Conservation (phyloP, 1,140 invertebrate species). For the Drosophila nannoptera region DNA sequence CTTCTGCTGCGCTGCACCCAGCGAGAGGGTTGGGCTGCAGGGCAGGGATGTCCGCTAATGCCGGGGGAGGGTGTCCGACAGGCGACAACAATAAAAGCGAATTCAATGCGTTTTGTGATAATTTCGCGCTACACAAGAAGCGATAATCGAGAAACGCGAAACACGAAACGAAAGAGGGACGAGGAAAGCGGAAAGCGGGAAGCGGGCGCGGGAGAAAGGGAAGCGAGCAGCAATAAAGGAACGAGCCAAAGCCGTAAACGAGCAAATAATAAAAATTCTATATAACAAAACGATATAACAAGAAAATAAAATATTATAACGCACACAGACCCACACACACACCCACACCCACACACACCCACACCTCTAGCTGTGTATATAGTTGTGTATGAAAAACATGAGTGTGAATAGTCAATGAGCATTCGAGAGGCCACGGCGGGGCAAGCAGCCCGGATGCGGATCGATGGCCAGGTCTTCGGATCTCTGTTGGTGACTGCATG, state of each 20-base stretch:
- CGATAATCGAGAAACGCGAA: constrained; percentile 44
- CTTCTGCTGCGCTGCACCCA: neutral
- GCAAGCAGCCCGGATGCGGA: constrained; percentile 31
- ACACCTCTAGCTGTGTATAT: no score
- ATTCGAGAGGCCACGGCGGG: no score
- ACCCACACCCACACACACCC: no score
- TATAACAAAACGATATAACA: constrained; percentile 32
- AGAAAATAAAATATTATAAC: constrained; percentile 53
- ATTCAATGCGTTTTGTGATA: constrained; percentile 76
- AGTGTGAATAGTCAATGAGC: constrained; percentile 77
- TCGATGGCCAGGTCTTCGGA: constrained; percentile 8
- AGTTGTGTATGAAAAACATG: constrained; percentile 56
- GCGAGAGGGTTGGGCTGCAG: constrained; percentile 1
- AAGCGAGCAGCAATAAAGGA: constrained; percentile 16
- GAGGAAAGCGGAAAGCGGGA: no score
- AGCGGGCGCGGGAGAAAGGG: no score
- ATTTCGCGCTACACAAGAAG: constrained; percentile 68
- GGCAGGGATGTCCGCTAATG: neutral
- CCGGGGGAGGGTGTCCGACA: constrained; percentile 31
- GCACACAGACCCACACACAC: constrained; percentile 17
- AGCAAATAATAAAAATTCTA: constrained; percentile 72
- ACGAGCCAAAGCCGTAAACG: constrained; percentile 64
- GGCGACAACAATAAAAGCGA: constrained; percentile 72
- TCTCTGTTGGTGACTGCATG: constrained; percentile 40
- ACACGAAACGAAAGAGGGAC: constrained; percentile 47